Evolutionary conservation across 2,888 invertebrate genomes (phyloP).

Genomic region (Molanna angustata): DNA sequence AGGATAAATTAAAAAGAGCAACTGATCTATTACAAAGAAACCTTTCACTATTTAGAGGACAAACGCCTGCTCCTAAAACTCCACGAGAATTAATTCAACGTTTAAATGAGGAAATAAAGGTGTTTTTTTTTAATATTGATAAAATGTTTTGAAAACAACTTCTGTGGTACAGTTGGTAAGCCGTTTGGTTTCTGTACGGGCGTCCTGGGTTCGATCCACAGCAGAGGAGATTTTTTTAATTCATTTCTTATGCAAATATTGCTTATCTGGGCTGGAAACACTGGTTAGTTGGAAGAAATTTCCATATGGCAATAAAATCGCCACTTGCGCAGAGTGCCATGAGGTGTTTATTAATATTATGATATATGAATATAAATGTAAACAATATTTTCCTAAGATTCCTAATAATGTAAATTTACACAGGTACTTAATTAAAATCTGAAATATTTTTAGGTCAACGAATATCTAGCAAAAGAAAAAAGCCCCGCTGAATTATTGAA

Average conservation of each 20-base stretch:
- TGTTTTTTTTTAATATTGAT: slow-evolving; percentile 34
- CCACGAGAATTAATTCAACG: slow-evolving; percentile 68
- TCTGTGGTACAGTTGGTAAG: too few relatives aligned
- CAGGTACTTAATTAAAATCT: too few relatives aligned
- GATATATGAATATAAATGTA: background rate
- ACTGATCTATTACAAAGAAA: slow-evolving; percentile 65
- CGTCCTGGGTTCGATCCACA: too few relatives aligned
- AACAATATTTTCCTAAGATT: slow-evolving; percentile 28
- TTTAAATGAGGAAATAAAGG: slow-evolving; percentile 72
- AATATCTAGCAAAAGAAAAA: slow-evolving; percentile 74
- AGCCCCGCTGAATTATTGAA: slow-evolving; percentile 68
- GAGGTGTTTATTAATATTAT: background rate
- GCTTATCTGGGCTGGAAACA: too few relatives aligned
- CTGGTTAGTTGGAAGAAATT: too few relatives aligned
- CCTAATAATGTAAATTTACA: too few relatives aligned
- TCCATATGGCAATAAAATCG: too few relatives aligned
- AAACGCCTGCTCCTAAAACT: slow-evolving; percentile 49
- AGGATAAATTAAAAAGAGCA: slow-evolving; percentile 48
- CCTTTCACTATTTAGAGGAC: slow-evolving; percentile 55
- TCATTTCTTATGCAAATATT: background rate
- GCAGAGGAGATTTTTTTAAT: background rate
- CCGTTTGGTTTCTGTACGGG: too few relatives aligned
- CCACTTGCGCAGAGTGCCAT: too few relatives aligned
- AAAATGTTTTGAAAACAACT: too few relatives aligned
- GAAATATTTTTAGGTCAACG: slow-evolving; percentile 55